Evolutionary conservation across 2,113 vertebrate species (phyloP).

Genomic region (Halichoeres trimaculatus): DNA sequence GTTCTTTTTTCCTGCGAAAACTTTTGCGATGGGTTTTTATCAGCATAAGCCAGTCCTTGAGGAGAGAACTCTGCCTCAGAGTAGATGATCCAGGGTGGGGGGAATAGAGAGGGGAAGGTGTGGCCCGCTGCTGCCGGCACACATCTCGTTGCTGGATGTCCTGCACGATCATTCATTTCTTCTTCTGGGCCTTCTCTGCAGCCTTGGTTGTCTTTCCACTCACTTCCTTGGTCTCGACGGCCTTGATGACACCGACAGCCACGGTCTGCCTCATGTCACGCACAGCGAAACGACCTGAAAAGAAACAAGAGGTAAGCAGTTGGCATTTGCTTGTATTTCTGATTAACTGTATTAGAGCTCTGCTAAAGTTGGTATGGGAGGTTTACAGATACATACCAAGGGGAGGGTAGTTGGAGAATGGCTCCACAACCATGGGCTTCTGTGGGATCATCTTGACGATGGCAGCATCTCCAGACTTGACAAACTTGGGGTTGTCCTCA

Average conservation of each 20-base stretch:
- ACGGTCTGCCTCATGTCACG: conserved; percentile 89
- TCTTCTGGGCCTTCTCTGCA: conserved; percentile 81
- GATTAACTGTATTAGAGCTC: background rate
- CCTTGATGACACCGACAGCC: conserved; percentile 87
- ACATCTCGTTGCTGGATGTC: conserved; percentile 57
- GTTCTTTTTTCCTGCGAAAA: conserved; percentile 88
- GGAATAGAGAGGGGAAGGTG: conserved; percentile 22
- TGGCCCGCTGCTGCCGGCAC: conserved; percentile 69
- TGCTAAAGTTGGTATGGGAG: too few relatives aligned
- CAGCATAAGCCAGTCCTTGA: conserved; percentile 90
- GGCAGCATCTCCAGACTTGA: conserved; percentile 85
- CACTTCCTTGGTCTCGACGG: conserved; percentile 77
- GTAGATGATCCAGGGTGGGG: conserved; percentile 73
- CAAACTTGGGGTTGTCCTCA: conserved; percentile 83
- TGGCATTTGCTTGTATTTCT: background rate
- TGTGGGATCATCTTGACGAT: conserved; percentile 83
- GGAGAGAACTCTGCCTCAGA: conserved; percentile 80
- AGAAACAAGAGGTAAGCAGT: background rate
- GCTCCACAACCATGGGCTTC: conserved; percentile 87
- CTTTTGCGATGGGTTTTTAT: conserved; percentile 88
- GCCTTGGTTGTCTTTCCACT: conserved; percentile 84
- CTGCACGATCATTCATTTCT: conserved; percentile 81
- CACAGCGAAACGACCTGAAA: conserved; percentile 85
- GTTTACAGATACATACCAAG: conserved; percentile 72
- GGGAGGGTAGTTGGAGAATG: conserved; percentile 83